Evolutionary conservation across 30 jellyfish, hydroid and myxozoan species (phyloP), one percentile per base, ranked within the genome.

Genomic region (Aurelia coerulea): DNA sequence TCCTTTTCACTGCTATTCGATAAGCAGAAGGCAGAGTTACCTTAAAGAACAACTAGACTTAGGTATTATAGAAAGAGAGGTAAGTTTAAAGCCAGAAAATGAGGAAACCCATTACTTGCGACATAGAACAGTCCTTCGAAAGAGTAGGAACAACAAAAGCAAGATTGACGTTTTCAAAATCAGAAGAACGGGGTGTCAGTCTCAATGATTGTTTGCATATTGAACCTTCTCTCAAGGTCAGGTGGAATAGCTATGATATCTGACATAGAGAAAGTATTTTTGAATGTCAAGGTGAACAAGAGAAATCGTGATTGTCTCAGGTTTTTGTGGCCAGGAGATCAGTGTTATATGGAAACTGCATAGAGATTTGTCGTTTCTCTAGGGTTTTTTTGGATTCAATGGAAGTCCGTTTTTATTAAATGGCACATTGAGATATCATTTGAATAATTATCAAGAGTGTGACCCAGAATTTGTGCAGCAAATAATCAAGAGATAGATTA

Each of bases 171-270:
- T 42, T 2, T 79, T 58, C 59, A 63, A 66, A 80, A 80, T 19
- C 90, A 80, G 72, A 35, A 29, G 41, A 65, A 49, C 34, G 52
- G 53, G 82, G 82, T 53, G 17, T 79, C 56, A 70, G 76, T 63
- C 76, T 83, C 23, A 83, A 83, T 58, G 90, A 83, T 63, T 83
- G 92, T 71, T 49, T 83, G 59, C 85, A 83, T 83, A 56, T 73
- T 16, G 90, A 90, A 31, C 87, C 90, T 51, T 68, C 58, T 35
- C 49, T 83, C 10, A 71, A 70, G 92, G 53, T 37, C 13, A 8
- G 5, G 59, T 75, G 74, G 65, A 46, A 29, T 19, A 46, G 74
- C 86, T 33, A 46, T 75, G 52, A 53, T 37, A 46, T 18, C 59
- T 53, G 86, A 75, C 65, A 75, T 75, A 50, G 74, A 75, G 86